Evolutionary conservation across 1,140 invertebrate genomes (phyloP).

Genomic region (Drosophila sechellia): DNA sequence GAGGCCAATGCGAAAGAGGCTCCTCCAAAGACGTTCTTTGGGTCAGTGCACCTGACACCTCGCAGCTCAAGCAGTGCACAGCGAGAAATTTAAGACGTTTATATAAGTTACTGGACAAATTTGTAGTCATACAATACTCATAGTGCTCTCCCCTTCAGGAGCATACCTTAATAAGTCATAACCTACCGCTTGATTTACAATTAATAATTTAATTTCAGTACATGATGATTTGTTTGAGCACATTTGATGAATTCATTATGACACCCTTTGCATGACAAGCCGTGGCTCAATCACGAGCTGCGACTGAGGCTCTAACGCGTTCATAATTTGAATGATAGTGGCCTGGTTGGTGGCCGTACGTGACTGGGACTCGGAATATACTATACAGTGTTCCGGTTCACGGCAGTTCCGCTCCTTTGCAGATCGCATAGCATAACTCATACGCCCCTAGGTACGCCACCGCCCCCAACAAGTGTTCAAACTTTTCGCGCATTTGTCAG

Average conservation of each 20-base stretch:
- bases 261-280: conserved; percentile 42
- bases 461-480: conserved; percentile 12
- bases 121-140: too few species aligned
- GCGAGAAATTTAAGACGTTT: not conserved
- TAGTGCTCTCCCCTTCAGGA: not conserved
- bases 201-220: not conserved
- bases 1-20: conserved; percentile 53
- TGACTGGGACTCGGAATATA: conserved; percentile 35
- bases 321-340: conserved; percentile 44
- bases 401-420: conserved; percentile 15
- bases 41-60: conserved; percentile 38
- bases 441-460: conserved; percentile 20
- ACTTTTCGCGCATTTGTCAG: conserved; percentile 41
- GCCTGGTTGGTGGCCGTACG: conserved; percentile 21
- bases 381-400: conserved; percentile 31
- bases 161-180: not conserved
- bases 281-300: conserved; percentile 56
- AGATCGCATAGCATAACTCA: conserved; percentile 38
- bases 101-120: not conserved
- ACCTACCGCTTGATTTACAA: not conserved
- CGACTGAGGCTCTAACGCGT: conserved; percentile 32
- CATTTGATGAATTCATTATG: conserved; percentile 47
- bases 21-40: conserved; percentile 1
- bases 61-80: not conserved
- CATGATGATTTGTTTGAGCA: conserved; percentile 47